Conservation (phyloP, 2,888 invertebrate species). For the Tribolium freemani region DNA sequence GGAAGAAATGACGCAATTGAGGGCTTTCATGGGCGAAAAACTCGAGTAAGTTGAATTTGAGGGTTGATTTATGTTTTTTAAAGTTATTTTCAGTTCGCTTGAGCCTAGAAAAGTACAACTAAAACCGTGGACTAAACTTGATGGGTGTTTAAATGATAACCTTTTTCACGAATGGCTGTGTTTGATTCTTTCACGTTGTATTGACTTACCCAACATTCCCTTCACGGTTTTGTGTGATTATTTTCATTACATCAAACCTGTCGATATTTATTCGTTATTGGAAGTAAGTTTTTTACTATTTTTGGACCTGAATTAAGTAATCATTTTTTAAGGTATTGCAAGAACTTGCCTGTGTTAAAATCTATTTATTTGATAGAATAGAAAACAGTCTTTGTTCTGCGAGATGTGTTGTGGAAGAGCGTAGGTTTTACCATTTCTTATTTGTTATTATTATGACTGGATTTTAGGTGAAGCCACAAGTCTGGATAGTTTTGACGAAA, state of each 20-base stretch:
- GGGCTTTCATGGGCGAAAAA: conserved; percentile 27
- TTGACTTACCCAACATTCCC: conserved; percentile 74
- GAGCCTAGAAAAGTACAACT: conserved; percentile 57
- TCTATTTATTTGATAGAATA: conserved; percentile 63
- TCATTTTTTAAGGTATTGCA: conserved; percentile 68
- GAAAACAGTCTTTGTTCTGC: conserved; percentile 69
- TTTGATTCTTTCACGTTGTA: conserved; percentile 76
- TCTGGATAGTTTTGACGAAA: conserved; percentile 56
- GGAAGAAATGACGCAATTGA: conserved; percentile 56
- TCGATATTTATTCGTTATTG: conserved; percentile 74
- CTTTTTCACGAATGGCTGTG: conserved; percentile 79
- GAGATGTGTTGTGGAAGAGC: conserved; percentile 60
- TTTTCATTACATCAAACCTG: conserved; percentile 78
- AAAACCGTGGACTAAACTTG: conserved; percentile 82
- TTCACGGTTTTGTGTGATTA: conserved; percentile 71
- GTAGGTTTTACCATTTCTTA: conserved; percentile 57
- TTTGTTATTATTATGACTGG: conserved; percentile 2
- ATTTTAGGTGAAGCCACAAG: conserved; percentile 54
- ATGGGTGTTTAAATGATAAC: conserved; percentile 79
- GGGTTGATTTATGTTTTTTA: background rate
- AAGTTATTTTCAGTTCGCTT: background rate
- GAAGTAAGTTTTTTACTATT: conserved; percentile 69
- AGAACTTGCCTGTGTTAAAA: conserved; percentile 71
- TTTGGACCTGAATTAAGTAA: conserved; percentile 8
- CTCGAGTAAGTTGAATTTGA: conserved; percentile 39